Base-by-base conservation (phyloP, 1,140 invertebrate species). In the Drosophila leontia region DNA sequence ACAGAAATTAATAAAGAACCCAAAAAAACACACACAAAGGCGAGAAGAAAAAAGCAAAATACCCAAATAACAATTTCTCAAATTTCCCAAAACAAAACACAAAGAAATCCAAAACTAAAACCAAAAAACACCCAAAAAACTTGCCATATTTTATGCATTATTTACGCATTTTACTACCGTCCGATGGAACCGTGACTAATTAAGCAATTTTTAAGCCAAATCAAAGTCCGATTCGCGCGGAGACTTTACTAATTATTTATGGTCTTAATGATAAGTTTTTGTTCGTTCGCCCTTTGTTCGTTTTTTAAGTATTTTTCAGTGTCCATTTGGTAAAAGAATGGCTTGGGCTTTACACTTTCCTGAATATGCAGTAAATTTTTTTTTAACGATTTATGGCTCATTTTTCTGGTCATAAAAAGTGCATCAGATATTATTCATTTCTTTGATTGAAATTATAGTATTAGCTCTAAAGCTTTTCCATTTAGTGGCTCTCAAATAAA, bases 161-260 rank as follows among this genome's bases (percentile, higher is more conserved):
- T 87, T 88, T 83, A 87, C 83, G 83, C 84, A 67, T 80, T 80
- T 83, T 78, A 80, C 84, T 68, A 55, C 59, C 59, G 37, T 37
- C 48, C 67, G 47, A 68, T 70, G 70, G 68, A 45, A 68, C 64
- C 75, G 75, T 88, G 85, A 85, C 84, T 90, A 90, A 88, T 88
- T 88, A 88, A 85, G 85, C 84, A 88, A 88, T 88, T 88, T 78
- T 83, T 69, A 70, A 82, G 71, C 76, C 84, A 83, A 88, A 75
- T 88, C 51, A 61, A 19, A 56, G 59, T 17, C 45, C 39, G 50
- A 57, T 67, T 76, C 56, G 60, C 62, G 41, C 32, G 70, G 78
- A 77, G 71, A 45, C 41, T 67, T 55, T 37, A 70, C 80, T 87
- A 87, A 87, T 84, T 87, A 87, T 88, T 87, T 83, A 87, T 88